Conservation (phyloP, 2,113 vertebrate genomes). For the Datnioides undecimradiatus region DNA sequence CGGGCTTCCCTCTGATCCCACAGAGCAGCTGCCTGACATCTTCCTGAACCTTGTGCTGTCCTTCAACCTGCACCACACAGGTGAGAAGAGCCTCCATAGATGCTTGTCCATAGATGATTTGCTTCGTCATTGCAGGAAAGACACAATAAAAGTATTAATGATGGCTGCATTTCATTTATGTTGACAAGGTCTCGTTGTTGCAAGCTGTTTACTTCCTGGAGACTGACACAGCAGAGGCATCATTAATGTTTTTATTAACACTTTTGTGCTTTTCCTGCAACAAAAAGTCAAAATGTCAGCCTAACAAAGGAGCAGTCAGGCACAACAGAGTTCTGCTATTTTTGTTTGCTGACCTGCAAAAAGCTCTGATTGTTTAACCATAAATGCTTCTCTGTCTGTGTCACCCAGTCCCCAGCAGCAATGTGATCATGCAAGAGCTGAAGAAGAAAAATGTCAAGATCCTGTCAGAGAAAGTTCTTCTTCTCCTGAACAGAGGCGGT, state of each 20-base stretch:
- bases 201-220: too few relatives aligned
- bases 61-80: conserved; percentile 95
- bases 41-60: conserved; percentile 94
- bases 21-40: conserved; percentile 95
- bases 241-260: neutral
- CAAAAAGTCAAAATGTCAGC: neutral
- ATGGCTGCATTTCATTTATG: neutral
- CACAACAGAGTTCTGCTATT: neutral
- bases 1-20: conserved; percentile 91
- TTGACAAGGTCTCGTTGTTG: too few relatives aligned
- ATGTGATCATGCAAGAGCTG: conserved; percentile 93
- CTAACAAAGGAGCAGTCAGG: neutral
- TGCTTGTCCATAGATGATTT: neutral
- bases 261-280: neutral
- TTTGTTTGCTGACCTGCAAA: neutral
- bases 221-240: too few relatives aligned
- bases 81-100: conserved; percentile 74
- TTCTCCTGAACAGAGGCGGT: conserved; percentile 97
- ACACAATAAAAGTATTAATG: neutral
- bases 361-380: neutral
- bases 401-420: conserved; percentile 89
- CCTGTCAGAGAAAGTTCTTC: conserved; percentile 93
- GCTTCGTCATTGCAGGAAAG: neutral
- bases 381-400: neutral
- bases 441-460: conserved; percentile 93